These are phyloP conservation scores for Ibidorhyncha struthersii DNA, from an alignment of 2,113 vertebrate species.

Conservation along the genomic window DNA sequence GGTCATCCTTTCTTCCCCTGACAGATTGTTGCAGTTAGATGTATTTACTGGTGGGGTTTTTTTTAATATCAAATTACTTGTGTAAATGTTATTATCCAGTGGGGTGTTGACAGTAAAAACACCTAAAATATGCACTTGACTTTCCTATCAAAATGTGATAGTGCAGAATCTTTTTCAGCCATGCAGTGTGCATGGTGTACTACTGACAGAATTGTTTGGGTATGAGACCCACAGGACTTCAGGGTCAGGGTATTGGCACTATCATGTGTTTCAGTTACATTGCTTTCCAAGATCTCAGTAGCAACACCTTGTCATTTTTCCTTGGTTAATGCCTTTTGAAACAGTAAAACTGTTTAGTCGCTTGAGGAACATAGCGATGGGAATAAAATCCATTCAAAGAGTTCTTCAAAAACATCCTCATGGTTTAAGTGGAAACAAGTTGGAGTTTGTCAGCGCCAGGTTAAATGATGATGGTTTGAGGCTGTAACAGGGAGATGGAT, in stretches of 20 bases:
- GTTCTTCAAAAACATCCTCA: background rate
- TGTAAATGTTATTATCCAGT: background rate
- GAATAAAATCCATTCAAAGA: background rate
- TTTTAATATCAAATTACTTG: background rate
- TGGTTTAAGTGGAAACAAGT: background rate
- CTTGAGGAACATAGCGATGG: background rate
- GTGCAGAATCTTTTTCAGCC: background rate
- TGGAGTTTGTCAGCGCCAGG: background rate
- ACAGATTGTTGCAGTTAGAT: background rate
- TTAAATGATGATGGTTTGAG: background rate
- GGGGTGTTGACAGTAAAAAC: background rate
- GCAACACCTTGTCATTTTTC: background rate
- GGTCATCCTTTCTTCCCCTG: background rate
- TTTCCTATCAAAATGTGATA: background rate
- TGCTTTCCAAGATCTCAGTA: background rate
- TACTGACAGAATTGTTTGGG: background rate
- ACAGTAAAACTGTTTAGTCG: background rate
- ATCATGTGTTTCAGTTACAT: rapidly evolving
- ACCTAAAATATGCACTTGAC: background rate
- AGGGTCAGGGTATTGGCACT: background rate
- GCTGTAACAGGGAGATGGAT: background rate
- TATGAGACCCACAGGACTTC: background rate
- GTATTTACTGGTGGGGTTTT: background rate
- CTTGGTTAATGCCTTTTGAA: background rate
- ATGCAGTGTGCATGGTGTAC: background rate